phyloP scores from a whole-genome alignment of 2,888 invertebrate genomes.

The Phengaris alcon region DNA sequence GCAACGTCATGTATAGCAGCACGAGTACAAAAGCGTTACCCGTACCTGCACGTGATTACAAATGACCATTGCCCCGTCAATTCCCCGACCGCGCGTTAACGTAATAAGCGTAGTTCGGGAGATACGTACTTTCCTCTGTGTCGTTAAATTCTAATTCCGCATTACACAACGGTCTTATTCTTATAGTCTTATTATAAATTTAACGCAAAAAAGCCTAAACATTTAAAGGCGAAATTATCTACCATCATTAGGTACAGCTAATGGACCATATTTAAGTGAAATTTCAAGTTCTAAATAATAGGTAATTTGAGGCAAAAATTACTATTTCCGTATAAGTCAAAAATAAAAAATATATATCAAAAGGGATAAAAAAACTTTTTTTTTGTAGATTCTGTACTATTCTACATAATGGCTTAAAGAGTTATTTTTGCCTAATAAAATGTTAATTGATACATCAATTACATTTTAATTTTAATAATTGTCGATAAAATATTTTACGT shows the following conservation, averaged over 20 bases:
- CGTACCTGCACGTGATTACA: conserved; percentile 46
- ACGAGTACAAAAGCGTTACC: not conserved
- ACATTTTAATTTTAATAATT: not conserved
- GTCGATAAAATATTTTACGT: not conserved
- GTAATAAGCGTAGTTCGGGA: conserved; percentile 24
- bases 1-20: not conserved
- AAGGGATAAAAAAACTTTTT: too few species aligned
- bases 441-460: not conserved
- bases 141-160: not conserved
- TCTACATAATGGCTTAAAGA: not conserved
- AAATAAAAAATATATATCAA: too few species aligned
- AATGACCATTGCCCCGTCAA: conserved; percentile 44
- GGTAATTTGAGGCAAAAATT: too few species aligned
- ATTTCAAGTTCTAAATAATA: too few species aligned
- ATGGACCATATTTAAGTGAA: too few species aligned
- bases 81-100: conserved; percentile 31
- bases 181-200: not conserved
- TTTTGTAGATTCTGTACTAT: too few species aligned
- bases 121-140: conserved; percentile 13
- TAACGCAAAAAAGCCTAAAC: not conserved
- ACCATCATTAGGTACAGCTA: too few species aligned
- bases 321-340: too few species aligned
- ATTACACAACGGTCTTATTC: not conserved
- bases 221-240: too few species aligned
- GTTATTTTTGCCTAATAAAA: not conserved